These are phyloP conservation scores for Chaetodon auriga DNA, from an alignment of 2,113 vertebrate species.

Conservation along the genomic window DNA sequence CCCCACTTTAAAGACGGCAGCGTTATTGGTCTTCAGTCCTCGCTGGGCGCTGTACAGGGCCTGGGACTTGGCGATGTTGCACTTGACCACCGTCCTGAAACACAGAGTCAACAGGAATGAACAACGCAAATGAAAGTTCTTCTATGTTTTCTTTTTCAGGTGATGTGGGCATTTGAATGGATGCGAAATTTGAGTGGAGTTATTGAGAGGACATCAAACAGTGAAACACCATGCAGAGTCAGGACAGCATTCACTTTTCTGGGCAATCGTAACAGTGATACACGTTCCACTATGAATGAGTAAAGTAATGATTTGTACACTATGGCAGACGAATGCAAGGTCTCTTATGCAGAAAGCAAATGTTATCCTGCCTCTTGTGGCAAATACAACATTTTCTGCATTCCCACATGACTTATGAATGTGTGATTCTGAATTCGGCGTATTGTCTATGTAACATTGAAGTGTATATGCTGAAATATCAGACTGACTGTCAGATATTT, in stretches of 20 bases:
- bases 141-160: not conserved
- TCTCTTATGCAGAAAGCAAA: not conserved
- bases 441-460: not conserved
- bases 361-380: not conserved
- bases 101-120: not conserved
- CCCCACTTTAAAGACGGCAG: constrained; percentile 95
- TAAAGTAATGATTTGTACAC: constrained; percentile 10
- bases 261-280: constrained; percentile 13
- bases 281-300: constrained; percentile 28
- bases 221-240: constrained; percentile 61
- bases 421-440: not conserved
- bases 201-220: constrained; percentile 29
- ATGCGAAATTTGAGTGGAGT: constrained; percentile 14
- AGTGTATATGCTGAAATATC: not conserved
- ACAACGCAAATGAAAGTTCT: rapidly evolving
- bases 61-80: constrained; percentile 98
- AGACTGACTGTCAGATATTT: not conserved
- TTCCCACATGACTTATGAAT: not conserved
- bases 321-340: not conserved
- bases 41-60: constrained; percentile 97
- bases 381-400: not conserved
- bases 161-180: constrained; percentile 3
- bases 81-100: constrained; percentile 97
- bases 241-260: constrained; percentile 17
- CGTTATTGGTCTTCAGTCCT: constrained; percentile 95